A percentile compares a stretch with the other conserved stretches of the same genome.
Evolutionary conservation across 2,888 invertebrate species (phyloP).

Genomic region (Lithophane semibrunnea): DNA sequence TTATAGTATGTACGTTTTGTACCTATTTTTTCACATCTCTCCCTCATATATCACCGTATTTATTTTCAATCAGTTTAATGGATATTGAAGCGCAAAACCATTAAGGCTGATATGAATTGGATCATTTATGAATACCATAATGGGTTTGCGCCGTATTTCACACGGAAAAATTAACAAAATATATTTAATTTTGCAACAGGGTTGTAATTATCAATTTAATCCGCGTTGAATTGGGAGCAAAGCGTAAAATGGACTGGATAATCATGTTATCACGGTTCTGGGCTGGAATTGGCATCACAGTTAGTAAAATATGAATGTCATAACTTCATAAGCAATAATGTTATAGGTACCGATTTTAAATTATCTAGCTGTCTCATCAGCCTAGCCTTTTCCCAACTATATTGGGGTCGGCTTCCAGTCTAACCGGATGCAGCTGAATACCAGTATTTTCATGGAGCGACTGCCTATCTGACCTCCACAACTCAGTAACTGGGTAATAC

Average conservation of each 20-base stretch:
- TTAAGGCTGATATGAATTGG: conserved; percentile 48
- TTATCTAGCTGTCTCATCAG: neutral
- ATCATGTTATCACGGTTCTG: conserved; percentile 24
- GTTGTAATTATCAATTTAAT: conserved; percentile 57
- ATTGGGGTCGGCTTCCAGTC: too few species aligned
- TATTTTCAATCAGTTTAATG: conserved; percentile 62
- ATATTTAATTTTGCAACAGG: conserved; percentile 46
- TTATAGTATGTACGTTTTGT: neutral
- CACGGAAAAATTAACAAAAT: conserved; percentile 40
- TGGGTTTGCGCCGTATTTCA: conserved; percentile 39
- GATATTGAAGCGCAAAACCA: conserved; percentile 43
- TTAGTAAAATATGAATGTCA: neutral
- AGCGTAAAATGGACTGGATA: conserved; percentile 36
- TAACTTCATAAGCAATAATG: neutral
- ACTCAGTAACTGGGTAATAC: too few species aligned
- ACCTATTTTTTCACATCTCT: conserved; percentile 1
- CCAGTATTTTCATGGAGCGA: too few species aligned
- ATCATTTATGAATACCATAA: conserved; percentile 57
- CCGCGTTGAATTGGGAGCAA: conserved; percentile 39
- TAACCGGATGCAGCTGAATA: too few species aligned
- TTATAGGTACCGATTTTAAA: neutral
- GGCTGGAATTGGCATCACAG: conserved; percentile 27
- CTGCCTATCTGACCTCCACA: too few species aligned
- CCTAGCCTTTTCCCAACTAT: too few species aligned
- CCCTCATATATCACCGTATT: conserved; percentile 31